Conservation (phyloP, 2,797 vertebrate species). For the Urocyon cinereoargenteus region DNA sequence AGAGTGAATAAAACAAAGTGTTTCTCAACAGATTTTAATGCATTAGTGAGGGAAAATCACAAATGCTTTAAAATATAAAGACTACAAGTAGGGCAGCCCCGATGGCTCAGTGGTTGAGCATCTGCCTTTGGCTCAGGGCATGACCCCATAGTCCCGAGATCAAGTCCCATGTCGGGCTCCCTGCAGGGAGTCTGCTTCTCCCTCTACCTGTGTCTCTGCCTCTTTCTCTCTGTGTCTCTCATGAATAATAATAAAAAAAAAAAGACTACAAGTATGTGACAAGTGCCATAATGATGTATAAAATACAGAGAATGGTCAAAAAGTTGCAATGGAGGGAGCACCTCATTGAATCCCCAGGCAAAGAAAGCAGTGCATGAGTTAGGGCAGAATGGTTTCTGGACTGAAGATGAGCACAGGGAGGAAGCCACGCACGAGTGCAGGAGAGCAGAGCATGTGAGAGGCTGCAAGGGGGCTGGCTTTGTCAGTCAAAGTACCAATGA, state of each 20-base stretch:
- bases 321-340: background rate
- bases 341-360: background rate
- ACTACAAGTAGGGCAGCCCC: background rate
- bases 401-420: background rate
- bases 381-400: background rate
- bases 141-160: no score
- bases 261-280: background rate
- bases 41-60: background rate
- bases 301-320: background rate
- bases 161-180: no score
- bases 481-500: background rate
- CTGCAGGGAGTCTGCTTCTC: no score
- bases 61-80: background rate
- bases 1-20: background rate
- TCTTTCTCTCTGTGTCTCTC: no score
- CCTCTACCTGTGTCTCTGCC: no score
- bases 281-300: background rate
- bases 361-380: background rate
- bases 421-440: accelerated
- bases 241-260: no score
- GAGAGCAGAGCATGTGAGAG: accelerated
- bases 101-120: no score
- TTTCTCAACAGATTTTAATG: background rate
- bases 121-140: no score
- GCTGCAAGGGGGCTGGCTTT: no score